phyloP scores from a whole-genome alignment of 2,113 vertebrate genomes.

The Lampris incognitus region DNA sequence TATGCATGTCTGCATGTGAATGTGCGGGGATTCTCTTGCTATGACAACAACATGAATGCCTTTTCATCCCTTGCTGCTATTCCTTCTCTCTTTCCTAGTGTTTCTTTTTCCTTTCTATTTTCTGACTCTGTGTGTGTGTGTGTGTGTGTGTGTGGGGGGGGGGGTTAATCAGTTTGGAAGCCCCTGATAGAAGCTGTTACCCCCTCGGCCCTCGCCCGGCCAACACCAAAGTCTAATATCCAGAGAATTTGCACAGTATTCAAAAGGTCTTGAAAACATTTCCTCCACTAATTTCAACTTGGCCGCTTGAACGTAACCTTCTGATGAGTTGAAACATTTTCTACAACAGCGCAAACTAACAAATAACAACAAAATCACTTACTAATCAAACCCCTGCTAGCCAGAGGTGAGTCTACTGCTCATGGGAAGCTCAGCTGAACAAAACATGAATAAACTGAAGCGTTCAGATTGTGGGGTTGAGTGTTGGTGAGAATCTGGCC shows the following conservation, averaged over 20 bases:
- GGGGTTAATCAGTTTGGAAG: neutral
- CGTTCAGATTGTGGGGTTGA: no score
- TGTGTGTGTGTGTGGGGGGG: no score
- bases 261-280: no score
- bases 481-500: no score
- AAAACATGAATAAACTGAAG: no score
- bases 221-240: no score
- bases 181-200: neutral
- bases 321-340: neutral
- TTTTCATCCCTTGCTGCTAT: slow-evolving; percentile 34
- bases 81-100: slow-evolving; percentile 14
- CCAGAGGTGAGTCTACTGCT: no score
- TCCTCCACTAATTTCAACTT: no score
- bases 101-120: neutral
- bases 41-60: slow-evolving; percentile 43
- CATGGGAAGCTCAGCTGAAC: no score
- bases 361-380: neutral
- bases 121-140: neutral
- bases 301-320: no score
- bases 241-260: no score
- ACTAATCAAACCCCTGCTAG: neutral
- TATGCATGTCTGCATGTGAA: slow-evolving; percentile 31
- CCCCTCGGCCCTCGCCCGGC: no score
- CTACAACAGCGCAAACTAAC: neutral
- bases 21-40: slow-evolving; percentile 40